phyloP scores from a whole-genome alignment of 2,113 vertebrate species.

The Lates calcarifer region DNA sequence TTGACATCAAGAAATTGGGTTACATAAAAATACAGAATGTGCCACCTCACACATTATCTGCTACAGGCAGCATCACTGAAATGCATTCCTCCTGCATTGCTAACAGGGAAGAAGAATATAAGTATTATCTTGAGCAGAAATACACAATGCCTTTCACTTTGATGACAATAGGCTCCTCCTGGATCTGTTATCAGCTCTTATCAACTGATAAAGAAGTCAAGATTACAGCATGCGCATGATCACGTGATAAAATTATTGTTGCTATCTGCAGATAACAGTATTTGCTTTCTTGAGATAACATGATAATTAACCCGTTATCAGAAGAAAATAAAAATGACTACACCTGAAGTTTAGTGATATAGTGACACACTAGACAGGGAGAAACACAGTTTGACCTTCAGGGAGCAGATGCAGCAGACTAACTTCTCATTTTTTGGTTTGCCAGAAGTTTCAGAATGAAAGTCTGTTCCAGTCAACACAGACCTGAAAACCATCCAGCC shows the following conservation, averaged over 20 bases:
- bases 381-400: background rate
- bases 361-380: background rate
- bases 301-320: background rate
- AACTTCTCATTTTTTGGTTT: slow-evolving; percentile 36
- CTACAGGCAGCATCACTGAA: background rate
- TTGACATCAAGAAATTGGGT: background rate
- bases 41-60: background rate
- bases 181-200: background rate
- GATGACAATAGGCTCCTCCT: background rate
- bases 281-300: slow-evolving; percentile 19
- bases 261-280: background rate
- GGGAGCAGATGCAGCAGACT: background rate
- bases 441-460: slow-evolving; percentile 9
- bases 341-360: background rate
- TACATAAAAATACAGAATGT: background rate
- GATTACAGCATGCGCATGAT: background rate
- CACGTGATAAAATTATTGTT: background rate
- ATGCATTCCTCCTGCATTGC: background rate
- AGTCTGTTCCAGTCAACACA: background rate
- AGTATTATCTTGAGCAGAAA: slow-evolving; percentile 7
- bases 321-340: background rate
- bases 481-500: slow-evolving; percentile 15
- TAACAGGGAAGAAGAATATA: slow-evolving; percentile 1
- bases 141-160: slow-evolving; percentile 7
- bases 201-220: background rate